phyloP scores from a whole-genome alignment of 2,113 vertebrate species.

The Panthera uncia region DNA sequence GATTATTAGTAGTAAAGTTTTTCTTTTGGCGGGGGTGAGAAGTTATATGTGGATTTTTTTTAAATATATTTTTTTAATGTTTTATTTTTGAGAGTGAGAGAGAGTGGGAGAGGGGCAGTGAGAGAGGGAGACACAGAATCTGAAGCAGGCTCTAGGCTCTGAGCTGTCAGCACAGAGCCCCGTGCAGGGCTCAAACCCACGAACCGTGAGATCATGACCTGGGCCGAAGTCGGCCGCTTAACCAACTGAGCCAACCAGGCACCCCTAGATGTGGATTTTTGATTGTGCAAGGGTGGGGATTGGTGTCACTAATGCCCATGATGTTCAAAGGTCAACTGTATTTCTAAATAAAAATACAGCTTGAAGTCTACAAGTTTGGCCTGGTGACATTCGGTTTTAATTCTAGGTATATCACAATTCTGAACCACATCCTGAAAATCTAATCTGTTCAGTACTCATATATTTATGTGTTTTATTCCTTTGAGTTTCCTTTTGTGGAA shows the following conservation, averaged over 20 bases:
- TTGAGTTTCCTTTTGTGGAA: not conserved
- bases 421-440: not conserved
- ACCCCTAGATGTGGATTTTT: not conserved
- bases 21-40: not conserved
- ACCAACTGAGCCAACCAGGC: no score
- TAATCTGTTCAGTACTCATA: not conserved
- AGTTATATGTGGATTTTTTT: not conserved
- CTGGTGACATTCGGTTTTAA: not conserved
- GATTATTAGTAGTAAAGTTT: not conserved
- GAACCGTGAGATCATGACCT: no score
- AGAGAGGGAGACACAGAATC: no score
- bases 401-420: not conserved
- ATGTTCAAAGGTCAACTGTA: not conserved
- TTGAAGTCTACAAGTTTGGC: not conserved
- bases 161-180: no score
- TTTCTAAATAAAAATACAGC: slow-evolving; percentile 4
- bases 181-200: no score
- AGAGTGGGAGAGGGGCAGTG: no score
- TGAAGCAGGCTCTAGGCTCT: no score
- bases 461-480: not conserved
- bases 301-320: not conserved
- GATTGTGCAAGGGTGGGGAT: not conserved
- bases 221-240: no score
- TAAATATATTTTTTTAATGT: no score
- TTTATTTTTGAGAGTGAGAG: no score